Evolutionary conservation across 2,797 vertebrate genomes (phyloP).

Genomic region (Melanotaenia parkinsoni): DNA sequence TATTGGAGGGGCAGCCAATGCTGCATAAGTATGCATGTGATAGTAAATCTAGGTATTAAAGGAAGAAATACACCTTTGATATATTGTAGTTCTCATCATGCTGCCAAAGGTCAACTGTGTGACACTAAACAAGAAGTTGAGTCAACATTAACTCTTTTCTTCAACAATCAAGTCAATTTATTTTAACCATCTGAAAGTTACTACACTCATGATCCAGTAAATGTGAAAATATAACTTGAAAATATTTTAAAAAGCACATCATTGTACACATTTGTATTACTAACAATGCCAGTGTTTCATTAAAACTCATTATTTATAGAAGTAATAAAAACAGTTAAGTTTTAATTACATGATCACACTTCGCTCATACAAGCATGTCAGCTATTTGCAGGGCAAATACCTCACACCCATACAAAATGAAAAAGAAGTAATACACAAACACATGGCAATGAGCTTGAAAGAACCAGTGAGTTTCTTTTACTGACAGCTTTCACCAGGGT

Average conservation of each 20-base stretch:
- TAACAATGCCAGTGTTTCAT: neutral
- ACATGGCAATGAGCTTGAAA: slow-evolving; percentile 5
- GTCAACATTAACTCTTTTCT: neutral
- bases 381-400: neutral
- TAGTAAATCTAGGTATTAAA: neutral
- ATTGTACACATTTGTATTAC: neutral
- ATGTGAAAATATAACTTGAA: neutral
- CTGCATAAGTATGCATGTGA: neutral
- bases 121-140: neutral
- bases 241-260: neutral
- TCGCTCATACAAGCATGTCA: neutral
- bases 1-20: slow-evolving; percentile 3
- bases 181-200: neutral
- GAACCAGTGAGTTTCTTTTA: neutral
- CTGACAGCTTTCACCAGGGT: slow-evolving; percentile 21
- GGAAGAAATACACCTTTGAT: neutral
- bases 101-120: neutral
- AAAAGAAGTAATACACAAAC: neutral
- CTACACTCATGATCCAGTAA: neutral
- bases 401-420: neutral
- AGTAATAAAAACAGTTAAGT: neutral
- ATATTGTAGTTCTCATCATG: neutral
- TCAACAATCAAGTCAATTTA: neutral
- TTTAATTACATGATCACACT: neutral
- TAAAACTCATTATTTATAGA: neutral